Evolutionary conservation across 2,888 invertebrate genomes (phyloP), one percentile per base, ranked within the genome.

Genomic region (Thecophora atra): DNA sequence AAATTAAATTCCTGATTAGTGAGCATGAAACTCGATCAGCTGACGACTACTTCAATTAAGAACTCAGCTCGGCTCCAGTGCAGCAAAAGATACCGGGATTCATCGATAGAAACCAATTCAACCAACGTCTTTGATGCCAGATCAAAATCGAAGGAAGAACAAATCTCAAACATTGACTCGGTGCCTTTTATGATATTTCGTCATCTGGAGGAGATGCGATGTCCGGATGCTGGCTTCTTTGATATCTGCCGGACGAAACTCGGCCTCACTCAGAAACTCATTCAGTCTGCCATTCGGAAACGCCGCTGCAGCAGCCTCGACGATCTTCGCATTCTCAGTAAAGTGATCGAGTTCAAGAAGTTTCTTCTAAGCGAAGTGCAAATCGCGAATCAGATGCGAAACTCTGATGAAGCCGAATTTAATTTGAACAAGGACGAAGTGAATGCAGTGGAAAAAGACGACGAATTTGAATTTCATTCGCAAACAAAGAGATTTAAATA

Each of bases 321-420:
- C 15, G 64, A 64, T 11, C 64, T 64, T 7, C 44, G 47, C 11
- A 15, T 26, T 7, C 64, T 64, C 26, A 64, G 64, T 64, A 26
- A 64, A 47, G 24, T 64, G 47, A 64, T 64, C 24, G 64, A 64
- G 26, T 47, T 64, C 24, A 64, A 47, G n/a, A 64, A 64, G 21
- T 15, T 47, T 15, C 64, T 64, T 17, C 21, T 47, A 13, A 17
- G 26, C 4, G 47, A 47, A 47, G 24, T 47, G 17, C 13, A 47
- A 17, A 24, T 58, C 24, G 8, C 11, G 17, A 58, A 17, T 5
- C 6, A 47, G 47, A 11, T 47, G 6, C 47, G 47, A 24, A 24
- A 17, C 13, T 5, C 13, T 28, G 15, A 1, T 17, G 58, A 11
- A 7, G 28, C 13, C 26, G 17, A 15, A 2, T 24, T 21, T 13